These are phyloP conservation scores for Trichopria drosophilae DNA, from an alignment of 2,888 invertebrate species.

Conservation along the genomic window DNA sequence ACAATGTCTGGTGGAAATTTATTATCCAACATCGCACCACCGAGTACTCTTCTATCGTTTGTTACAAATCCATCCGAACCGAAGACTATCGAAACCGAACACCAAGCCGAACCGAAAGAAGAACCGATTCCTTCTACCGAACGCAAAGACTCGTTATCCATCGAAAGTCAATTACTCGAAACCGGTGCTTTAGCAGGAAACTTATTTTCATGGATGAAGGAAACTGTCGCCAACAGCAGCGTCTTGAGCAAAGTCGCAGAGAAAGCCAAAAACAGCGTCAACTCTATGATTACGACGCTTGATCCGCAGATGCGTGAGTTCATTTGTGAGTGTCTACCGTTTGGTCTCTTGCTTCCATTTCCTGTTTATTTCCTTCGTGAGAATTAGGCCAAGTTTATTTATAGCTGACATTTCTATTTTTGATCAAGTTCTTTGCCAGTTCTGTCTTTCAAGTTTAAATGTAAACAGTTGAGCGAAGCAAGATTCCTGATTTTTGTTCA, in stretches of 20 bases:
- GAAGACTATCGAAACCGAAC: conserved; percentile 17
- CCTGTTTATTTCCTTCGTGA: too few species aligned
- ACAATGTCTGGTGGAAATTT: conserved; percentile 62
- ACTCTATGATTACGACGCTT: conserved; percentile 82
- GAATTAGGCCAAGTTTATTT: conserved; percentile 10
- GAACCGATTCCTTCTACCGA: conserved; percentile 18
- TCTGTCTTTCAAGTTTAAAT: conserved; percentile 11
- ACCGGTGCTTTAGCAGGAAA: conserved; percentile 61
- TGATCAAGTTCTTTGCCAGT: too few species aligned
- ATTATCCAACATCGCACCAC: conserved; percentile 71
- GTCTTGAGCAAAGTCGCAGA: conserved; percentile 72
- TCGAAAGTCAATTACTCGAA: conserved; percentile 32
- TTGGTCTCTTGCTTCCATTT: too few species aligned
- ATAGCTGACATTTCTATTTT: conserved; percentile 9
- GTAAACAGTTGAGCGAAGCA: background rate
- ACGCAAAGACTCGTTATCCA: conserved; percentile 17
- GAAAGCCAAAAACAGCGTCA: conserved; percentile 78
- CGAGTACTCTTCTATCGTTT: conserved; percentile 70
- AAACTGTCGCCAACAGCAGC: conserved; percentile 67
- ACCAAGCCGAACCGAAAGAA: conserved; percentile 21
- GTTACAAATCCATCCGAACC: conserved; percentile 58
- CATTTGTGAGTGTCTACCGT: conserved; percentile 70
- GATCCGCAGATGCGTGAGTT: conserved; percentile 90
- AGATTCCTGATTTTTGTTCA: background rate
- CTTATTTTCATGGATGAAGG: conserved; percentile 71